Conservation (phyloP, 2,113 vertebrate species). For the Procavia capensis region DNA sequence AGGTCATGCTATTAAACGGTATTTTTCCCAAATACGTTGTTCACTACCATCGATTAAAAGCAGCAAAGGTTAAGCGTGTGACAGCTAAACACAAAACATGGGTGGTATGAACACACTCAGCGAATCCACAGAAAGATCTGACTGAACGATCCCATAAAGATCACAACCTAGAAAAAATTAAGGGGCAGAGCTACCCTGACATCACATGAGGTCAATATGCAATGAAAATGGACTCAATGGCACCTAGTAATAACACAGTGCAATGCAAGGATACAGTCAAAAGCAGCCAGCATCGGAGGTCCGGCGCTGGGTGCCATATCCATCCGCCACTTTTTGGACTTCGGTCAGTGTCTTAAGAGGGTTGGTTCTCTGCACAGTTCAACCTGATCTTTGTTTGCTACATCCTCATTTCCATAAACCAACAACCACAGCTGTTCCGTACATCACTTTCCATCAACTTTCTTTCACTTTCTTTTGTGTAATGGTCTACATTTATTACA, state of each 20-base stretch:
- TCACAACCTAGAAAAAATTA: too few species aligned
- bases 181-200: too few species aligned
- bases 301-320: fast-evolving
- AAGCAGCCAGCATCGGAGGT: not conserved
- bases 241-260: too few species aligned
- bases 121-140: too few species aligned
- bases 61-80: not conserved
- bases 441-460: not conserved
- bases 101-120: too few species aligned
- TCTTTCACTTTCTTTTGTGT: not conserved
- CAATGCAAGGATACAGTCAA: not conserved
- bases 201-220: too few species aligned
- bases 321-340: not conserved
- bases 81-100: too few species aligned
- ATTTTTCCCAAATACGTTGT: not conserved
- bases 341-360: not conserved
- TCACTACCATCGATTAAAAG: not conserved
- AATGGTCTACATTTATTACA: not conserved
- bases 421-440: not conserved
- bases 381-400: not conserved
- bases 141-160: too few species aligned
- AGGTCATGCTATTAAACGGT: not conserved
- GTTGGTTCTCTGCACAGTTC: not conserved
- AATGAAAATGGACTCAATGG: too few species aligned
- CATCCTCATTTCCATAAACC: not conserved